Evolutionary conservation across 2,888 invertebrate species (phyloP), one percentile per base, ranked within the genome.

Genomic region (Acanthacorydalis orientalis): DNA sequence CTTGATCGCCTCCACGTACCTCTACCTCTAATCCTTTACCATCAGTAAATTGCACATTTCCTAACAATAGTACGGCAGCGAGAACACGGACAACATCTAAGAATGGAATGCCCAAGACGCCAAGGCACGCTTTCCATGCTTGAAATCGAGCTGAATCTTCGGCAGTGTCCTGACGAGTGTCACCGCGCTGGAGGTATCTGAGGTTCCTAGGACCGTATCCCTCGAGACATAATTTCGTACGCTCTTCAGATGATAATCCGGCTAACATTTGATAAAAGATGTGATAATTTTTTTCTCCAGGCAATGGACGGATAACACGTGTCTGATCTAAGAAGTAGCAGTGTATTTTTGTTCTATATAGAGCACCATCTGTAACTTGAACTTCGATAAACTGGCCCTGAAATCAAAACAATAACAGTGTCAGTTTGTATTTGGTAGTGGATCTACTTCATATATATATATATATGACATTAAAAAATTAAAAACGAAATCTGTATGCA

Each of bases 181-280:
- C 83, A 1, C 84, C 84, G 50, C 75, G 69, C 61, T 80, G 81
- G 43, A 93, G 70, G 63, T 92, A 93, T 59, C 80, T 74, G 51
- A 93, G 68, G 57, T 88, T 90, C 51, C 81, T 77, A 11, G 87
- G 74, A 8, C 47, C 43, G 33, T 47, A 47, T 6, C 88, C 87
- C 59, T 89, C 88, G 57, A 95, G 70, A 68, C 90, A 88, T 32
- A 93, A 73, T 68, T 87, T 88, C 14, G 80, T 77, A 64, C 84
- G 70, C 63, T 95, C 95, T 55, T 93, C 92, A 47, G 78, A 69
- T 40, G 83, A 80, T 31, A 95, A 74, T 0, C 95, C 93, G 14
- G 91, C 90, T 46, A 89, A 68, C 80, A 95, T 83, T 72, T 95
- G 92, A 70, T 95, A 95, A 70, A 95, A 95, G 58, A 95, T 91